Conservation (phyloP, 1,140 invertebrate species). For the Nephila pilipes region DNA sequence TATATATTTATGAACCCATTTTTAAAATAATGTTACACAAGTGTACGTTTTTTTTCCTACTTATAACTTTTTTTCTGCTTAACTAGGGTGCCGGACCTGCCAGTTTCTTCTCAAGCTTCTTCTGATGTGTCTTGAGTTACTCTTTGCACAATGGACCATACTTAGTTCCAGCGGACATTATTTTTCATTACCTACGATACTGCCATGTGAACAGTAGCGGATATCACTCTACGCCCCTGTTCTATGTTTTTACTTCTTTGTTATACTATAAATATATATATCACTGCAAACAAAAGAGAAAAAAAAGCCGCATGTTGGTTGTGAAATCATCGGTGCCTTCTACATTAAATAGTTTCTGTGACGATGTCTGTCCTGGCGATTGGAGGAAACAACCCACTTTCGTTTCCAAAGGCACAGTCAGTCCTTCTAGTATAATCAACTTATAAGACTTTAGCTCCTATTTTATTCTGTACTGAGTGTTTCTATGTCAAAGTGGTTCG, state of each 20-base stretch:
- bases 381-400: not conserved
- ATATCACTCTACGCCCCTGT: constrained; percentile 76
- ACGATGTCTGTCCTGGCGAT: constrained; percentile 56
- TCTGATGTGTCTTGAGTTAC: constrained; percentile 79
- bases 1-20: no score
- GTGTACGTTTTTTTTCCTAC: not conserved
- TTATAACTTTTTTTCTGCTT: not conserved
- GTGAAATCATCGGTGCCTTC: constrained; percentile 76
- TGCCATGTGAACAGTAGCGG: constrained; percentile 76
- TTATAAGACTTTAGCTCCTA: constrained; percentile 42
- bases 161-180: constrained; percentile 76
- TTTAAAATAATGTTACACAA: no score
- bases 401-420: constrained; percentile 55
- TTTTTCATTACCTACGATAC: constrained; percentile 76
- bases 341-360: constrained; percentile 61
- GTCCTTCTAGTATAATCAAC: constrained; percentile 35
- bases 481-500: constrained; percentile 43
- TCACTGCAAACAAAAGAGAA: constrained; percentile 66
- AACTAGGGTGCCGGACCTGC: constrained; percentile 80
- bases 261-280: constrained; percentile 72
- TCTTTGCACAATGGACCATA: constrained; percentile 76
- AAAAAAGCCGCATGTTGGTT: constrained; percentile 72
- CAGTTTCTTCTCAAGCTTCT: constrained; percentile 82
- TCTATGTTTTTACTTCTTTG: constrained; percentile 76
- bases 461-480: constrained; percentile 43